phyloP scores from a whole-genome alignment of 2,888 invertebrate genomes.

The Ormyrus rosae region DNA sequence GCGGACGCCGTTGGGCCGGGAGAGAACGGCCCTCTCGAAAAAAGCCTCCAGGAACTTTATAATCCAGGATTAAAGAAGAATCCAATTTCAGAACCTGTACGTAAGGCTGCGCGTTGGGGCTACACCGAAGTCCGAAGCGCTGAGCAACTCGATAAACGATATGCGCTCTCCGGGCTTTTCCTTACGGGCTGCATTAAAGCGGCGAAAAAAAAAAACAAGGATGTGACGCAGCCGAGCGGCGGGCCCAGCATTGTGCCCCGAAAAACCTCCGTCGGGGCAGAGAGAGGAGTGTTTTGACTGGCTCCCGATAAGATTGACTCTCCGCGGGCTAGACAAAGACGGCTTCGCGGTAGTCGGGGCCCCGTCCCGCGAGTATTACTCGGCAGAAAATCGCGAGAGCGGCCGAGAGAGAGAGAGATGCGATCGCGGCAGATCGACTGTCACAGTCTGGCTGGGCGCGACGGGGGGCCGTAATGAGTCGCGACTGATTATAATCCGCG shows the following conservation, averaged over 20 bases:
- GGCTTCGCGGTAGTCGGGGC: neutral
- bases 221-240: too few relatives aligned
- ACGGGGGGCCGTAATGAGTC: constrained; percentile 11
- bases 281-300: neutral
- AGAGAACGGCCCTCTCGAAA: neutral
- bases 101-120: neutral
- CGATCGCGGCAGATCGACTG: neutral
- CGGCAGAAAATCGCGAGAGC: constrained; percentile 31
- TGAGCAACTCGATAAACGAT: neutral
- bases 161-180: neutral
- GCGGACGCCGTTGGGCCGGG: neutral
- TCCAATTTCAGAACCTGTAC: constrained; percentile 50
- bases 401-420: neutral
- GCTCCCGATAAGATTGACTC: constrained; percentile 14
- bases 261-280: too few relatives aligned
- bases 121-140: neutral
- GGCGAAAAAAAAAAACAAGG: neutral
- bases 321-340: constrained; percentile 3
- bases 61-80: constrained; percentile 46
- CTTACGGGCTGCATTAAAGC: neutral
- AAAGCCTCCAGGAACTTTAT: constrained; percentile 14
- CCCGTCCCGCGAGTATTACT: constrained; percentile 43
- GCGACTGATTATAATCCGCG: constrained; percentile 11
- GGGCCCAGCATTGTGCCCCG: too few relatives aligned
- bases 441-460: neutral